Evolutionary conservation across 2,888 invertebrate species (phyloP).

Genomic region (Muschampia plurimacula): DNA sequence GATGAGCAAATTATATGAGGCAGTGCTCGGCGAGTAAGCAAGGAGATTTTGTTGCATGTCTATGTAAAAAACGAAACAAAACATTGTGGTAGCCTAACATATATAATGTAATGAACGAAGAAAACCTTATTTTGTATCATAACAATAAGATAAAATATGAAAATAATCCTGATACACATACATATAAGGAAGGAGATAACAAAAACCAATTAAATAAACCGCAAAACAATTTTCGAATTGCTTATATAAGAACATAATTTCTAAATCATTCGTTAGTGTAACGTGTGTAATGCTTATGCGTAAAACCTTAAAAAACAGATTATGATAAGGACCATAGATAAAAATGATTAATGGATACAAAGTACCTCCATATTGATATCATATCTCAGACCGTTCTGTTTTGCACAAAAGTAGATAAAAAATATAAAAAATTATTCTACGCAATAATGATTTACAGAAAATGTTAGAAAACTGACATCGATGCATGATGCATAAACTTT

Average conservation of each 20-base stretch:
- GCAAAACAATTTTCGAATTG: too few relatives aligned
- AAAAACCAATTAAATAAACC: too few relatives aligned
- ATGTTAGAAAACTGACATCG: too few relatives aligned
- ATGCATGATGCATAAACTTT: too few relatives aligned
- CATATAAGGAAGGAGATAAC: too few relatives aligned
- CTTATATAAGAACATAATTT: not conserved
- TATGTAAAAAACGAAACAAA: slow-evolving; percentile 14
- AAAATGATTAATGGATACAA: not conserved
- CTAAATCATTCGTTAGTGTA: not conserved
- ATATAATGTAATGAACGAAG: not conserved
- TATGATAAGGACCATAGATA: not conserved
- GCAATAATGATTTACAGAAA: too few relatives aligned
- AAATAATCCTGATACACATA: too few relatives aligned
- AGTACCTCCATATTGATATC: not conserved
- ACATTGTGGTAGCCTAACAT: slow-evolving; percentile 1
- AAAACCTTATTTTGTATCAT: slow-evolving; percentile 4
- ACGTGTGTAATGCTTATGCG: too few relatives aligned
- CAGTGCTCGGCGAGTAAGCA: slow-evolving; percentile 21
- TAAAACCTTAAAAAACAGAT: not conserved
- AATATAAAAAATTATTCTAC: too few relatives aligned
- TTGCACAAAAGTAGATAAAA: not conserved
- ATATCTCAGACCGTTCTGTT: not conserved
- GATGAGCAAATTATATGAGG: slow-evolving; percentile 30
- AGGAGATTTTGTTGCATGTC: slow-evolving; percentile 22
- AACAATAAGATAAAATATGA: not conserved